Conservation (phyloP, 2,797 vertebrate genomes). For the Galaxias olidus region DNA sequence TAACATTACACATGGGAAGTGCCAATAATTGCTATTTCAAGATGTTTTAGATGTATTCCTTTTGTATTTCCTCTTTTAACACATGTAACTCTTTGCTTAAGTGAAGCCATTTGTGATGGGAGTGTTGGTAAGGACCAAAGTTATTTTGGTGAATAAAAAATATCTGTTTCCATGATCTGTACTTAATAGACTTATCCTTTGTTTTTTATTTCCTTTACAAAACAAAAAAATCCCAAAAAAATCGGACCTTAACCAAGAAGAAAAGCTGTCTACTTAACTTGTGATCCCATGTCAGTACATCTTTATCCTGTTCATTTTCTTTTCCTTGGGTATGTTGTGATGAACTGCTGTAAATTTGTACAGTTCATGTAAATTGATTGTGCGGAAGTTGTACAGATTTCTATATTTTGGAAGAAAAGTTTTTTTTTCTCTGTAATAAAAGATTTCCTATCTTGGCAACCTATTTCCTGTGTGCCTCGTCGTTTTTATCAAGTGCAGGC, state of each 20-base stretch:
- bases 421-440: conserved; percentile 99
- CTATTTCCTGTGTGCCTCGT: conserved; percentile 64
- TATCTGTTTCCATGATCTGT: conserved; percentile 80
- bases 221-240: conserved; percentile 73
- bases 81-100: conserved; percentile 71
- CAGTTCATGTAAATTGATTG: conserved; percentile 99
- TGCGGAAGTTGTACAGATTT: conserved; percentile 99
- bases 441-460: conserved; percentile 99
- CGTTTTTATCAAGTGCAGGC: conserved; percentile 37
- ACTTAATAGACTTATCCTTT: conserved; percentile 78
- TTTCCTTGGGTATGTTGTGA: conserved; percentile 96
- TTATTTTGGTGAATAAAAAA: conserved; percentile 74
- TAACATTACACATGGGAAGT: conserved; percentile 79
- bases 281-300: conserved; percentile 97
- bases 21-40: conserved; percentile 78
- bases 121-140: conserved; percentile 86
- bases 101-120: conserved; percentile 79
- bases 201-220: conserved; percentile 71
- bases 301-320: conserved; percentile 85
- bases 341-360: conserved; percentile 99
- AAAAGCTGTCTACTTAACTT: conserved; percentile 86
- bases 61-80: conserved; percentile 82
- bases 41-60: conserved; percentile 73
- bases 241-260: conserved; percentile 79
- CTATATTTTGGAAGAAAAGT: conserved; percentile 99